Evolutionary conservation across 2,797 vertebrate genomes (phyloP), one percentile per base, ranked within the genome.

Genomic region (Myripristis jacobus): DNA sequence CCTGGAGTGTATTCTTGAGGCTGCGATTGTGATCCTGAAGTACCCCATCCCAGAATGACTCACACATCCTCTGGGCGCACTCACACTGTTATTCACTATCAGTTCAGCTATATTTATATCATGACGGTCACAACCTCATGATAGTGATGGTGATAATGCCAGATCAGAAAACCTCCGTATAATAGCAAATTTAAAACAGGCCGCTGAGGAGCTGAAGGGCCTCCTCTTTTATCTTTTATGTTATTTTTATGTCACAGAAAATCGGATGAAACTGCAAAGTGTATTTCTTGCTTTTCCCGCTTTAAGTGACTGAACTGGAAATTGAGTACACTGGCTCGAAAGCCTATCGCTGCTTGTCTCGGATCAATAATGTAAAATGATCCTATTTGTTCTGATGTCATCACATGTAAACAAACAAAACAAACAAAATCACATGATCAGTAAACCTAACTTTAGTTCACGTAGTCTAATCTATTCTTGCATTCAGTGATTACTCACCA

Each of bases 381-480:
- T 13, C 15, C 24, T 1, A 8, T 18, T 1, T 16, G 34, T 21
- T 24, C 24, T 50, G 21, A 59, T 16, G 15, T 67, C 62, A 81
- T 22, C 21, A n/a, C 55, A 47, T 48, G 53, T 51, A 55, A 73
- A 73, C 36, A 80, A 70, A 70, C 50, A 69, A 66, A 10, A n/a
- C 16, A 60, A 25, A 29, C 27, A 29, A 29, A n/a, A n/a, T n/a
- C n/a, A 3, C n/a, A 73, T 6, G 11, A 36, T 0, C 7, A 15
- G n/a, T 38, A 31, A 82, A 79, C 81, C 61, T 67, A 73, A 74
- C 74, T 83, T 68, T 52, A 70, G 48, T 76, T 74, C 19, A 44
- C 8, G 11, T 29, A 24, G 31, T 43, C 18, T 60, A 0, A 64
- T 81, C 68, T 71, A 41, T 72, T 85, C 71, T 58, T 34, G 19